Evolutionary conservation across 2,113 vertebrate genomes (phyloP), one percentile per base, ranked within the genome.

Genomic region (Microcebus jonahi): DNA sequence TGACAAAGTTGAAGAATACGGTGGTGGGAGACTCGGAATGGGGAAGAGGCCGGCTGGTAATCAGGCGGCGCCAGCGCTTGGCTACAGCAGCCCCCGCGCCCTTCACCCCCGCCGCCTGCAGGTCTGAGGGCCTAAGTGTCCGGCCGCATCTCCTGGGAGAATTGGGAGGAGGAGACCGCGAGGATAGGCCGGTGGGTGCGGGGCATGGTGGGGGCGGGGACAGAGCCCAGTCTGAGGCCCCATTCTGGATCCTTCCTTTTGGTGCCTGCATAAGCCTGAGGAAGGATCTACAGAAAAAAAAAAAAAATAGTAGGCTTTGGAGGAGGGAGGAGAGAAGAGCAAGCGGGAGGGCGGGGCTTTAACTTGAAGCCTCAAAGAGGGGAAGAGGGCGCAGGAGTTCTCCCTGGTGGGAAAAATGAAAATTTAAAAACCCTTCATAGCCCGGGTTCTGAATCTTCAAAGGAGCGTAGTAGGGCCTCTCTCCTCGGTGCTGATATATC

Each of bases 1-100:
- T 4, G 3, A 48, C 53, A 45, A 90, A 53, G 21, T n/a, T 84
- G 20, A 55, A 45, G 55, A 23, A 71, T 14, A 36, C 1, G 39
- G 36, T n/a, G 15, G 34, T 80, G 48, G 36, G 31, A 59, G 36
- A 39, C 3, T 3, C 6, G 2, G 13, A 15, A 27, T 11, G 1
- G 0, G 3, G 34, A 81, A 65, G 7, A 1, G 45, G 39, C 34
- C 1, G 0, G 15, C 18, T 2, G 3, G 42, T 13, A 11, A 8
- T 12, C 6, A 25, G 42, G 21, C 9, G 0, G 2, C 10, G 53
- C 5, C 1, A 87, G 25, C 8, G 61, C 39, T 73, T 3, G 1
- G 11, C 12, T 20, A 18, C 10, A 55, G 75, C 48, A 68, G 34
- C 20, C n/a, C 9, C 13, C 5, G 1, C 10, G 76, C 31, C 18